Conservation (phyloP, 2,888 invertebrate genomes). For the Amorpha juglandis region DNA sequence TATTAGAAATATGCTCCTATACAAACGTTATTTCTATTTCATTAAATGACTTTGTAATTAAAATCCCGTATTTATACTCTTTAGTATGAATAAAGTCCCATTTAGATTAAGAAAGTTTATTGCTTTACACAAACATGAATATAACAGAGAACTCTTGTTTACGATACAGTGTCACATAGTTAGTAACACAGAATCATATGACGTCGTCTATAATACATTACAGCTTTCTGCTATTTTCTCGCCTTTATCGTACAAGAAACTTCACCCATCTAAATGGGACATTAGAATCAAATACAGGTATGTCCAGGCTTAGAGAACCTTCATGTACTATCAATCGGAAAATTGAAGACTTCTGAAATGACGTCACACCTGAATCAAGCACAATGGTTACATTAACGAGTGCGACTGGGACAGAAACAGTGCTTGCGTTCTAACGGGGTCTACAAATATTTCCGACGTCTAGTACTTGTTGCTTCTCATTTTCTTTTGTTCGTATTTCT, state of each 20-base stretch:
- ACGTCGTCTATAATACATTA: too few species aligned
- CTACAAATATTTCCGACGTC: not conserved
- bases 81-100: not conserved
- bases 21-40: not conserved
- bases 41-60: not conserved
- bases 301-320: not conserved
- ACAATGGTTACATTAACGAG: not conserved
- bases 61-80: not conserved
- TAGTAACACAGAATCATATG: too few species aligned
- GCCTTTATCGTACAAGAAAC: too few species aligned
- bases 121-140: too few species aligned
- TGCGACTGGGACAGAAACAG: not conserved
- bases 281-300: not conserved
- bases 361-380: not conserved
- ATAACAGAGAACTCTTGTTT: too few species aligned
- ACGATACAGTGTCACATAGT: too few species aligned
- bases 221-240: too few species aligned
- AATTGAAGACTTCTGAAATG: not conserved
- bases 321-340: too few species aligned
- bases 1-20: slow-evolving; percentile 11
- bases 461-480: not conserved
- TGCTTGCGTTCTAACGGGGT: not conserved
- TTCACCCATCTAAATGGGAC: too few species aligned
- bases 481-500: not conserved
- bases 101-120: too few species aligned